Percentiles rank a stretch among this genome's conserved stretches.
Evolutionary conservation across 1,140 invertebrate species (phyloP).

Genomic region (Philopotamus ludificatus): DNA sequence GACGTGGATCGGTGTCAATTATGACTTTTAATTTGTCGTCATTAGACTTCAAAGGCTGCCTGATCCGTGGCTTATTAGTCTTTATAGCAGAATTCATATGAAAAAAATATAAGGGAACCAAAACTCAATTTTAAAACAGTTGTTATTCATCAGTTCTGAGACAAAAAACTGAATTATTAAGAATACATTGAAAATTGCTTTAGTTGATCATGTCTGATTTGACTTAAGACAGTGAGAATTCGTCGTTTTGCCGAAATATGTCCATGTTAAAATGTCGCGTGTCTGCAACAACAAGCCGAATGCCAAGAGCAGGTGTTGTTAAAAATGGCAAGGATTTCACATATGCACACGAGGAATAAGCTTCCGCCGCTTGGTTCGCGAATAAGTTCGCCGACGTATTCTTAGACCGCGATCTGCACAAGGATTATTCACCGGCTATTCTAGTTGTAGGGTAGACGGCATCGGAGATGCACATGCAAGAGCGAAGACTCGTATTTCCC

Average conservation of each 20-base stretch:
- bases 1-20: too few species aligned
- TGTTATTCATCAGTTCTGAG: too few species aligned
- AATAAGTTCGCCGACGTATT: constrained; percentile 17
- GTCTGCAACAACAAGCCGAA: background rate
- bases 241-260: background rate
- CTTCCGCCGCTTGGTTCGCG: background rate
- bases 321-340: background rate
- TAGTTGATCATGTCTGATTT: background rate
- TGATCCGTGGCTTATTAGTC: too few species aligned
- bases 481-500: background rate
- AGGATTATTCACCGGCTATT: constrained; percentile 27
- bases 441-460: background rate
- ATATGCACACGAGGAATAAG: background rate
- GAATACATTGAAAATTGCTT: too few species aligned
- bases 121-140: too few species aligned
- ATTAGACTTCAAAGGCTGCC: too few species aligned
- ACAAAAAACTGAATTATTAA: too few species aligned
- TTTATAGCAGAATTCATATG: too few species aligned
- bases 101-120: too few species aligned
- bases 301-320: constrained; percentile 6
- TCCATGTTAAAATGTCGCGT: background rate
- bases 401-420: constrained; percentile 18
- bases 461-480: too few species aligned
- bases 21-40: too few species aligned
- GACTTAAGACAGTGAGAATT: background rate